These are phyloP conservation scores for Sylvilagus bachmani DNA, from an alignment of 2,113 vertebrate genomes.

Conservation along the genomic window DNA sequence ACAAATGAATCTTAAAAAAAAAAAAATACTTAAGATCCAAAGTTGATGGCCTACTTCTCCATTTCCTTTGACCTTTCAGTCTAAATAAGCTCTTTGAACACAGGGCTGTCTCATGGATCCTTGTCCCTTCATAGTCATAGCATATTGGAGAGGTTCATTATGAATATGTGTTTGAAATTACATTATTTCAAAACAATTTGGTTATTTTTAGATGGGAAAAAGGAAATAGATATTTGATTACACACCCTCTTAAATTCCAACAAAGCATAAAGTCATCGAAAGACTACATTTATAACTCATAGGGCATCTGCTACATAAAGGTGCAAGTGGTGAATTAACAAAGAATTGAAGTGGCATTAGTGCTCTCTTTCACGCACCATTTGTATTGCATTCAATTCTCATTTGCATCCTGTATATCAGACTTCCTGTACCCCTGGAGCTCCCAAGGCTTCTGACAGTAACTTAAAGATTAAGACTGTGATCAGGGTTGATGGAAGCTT, in stretches of 20 bases:
- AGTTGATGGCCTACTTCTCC: background rate
- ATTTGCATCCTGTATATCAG: background rate
- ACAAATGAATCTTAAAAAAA: too few relatives aligned
- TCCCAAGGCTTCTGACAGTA: slow-evolving; percentile 50
- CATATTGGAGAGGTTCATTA: background rate
- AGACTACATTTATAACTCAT: slow-evolving; percentile 18
- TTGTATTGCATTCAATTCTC: slow-evolving; percentile 48
- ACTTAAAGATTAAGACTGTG: background rate
- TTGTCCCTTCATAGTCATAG: background rate
- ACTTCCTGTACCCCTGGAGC: background rate
- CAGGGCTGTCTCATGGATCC: background rate
- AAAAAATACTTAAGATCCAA: too few relatives aligned
- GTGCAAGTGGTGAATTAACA: slow-evolving; percentile 21
- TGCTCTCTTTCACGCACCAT: slow-evolving; percentile 47
- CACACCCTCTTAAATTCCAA: background rate
- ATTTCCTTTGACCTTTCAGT: background rate
- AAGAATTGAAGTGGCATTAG: background rate
- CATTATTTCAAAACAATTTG: slow-evolving; percentile 14
- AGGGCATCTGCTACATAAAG: slow-evolving; percentile 32
- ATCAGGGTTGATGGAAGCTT: background rate
- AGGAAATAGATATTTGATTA: slow-evolving; percentile 46
- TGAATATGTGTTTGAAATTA: background rate
- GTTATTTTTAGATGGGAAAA: slow-evolving; percentile 16
- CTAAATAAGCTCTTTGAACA: background rate
- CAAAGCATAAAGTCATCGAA: slow-evolving; percentile 21